These are phyloP conservation scores for Hyphantria cunea DNA, from an alignment of 1,140 invertebrate species.

Conservation along the genomic window DNA sequence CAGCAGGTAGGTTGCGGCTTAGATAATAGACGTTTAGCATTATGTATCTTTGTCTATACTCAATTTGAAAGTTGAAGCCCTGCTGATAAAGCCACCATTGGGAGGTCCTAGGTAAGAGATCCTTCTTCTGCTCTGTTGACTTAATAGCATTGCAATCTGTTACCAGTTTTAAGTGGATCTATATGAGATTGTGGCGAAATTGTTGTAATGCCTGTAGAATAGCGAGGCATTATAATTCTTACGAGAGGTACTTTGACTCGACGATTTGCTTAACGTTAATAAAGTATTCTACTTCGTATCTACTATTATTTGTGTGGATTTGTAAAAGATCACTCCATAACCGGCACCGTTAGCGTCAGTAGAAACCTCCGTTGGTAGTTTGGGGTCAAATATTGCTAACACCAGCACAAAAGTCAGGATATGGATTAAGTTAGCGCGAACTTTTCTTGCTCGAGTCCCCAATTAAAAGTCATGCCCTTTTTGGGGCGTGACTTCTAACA, in stretches of 20 bases:
- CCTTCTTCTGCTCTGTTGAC: slow-evolving; percentile 42
- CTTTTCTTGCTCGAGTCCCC: slow-evolving; percentile 39
- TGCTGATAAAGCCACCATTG: slow-evolving; percentile 60
- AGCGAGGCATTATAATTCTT: slow-evolving; percentile 27
- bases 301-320: slow-evolving; percentile 19
- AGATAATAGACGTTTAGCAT: slow-evolving; percentile 39
- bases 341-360: slow-evolving; percentile 55
- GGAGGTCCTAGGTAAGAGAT: slow-evolving; percentile 46
- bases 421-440: slow-evolving; percentile 45
- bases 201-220: slow-evolving; percentile 29
- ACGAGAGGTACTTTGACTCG: slow-evolving; percentile 10
- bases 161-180: slow-evolving; percentile 29
- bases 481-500: slow-evolving; percentile 41
- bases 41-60: slow-evolving; percentile 50
- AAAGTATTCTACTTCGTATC: slow-evolving; percentile 39
- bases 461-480: slow-evolving; percentile 14
- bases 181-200: slow-evolving; percentile 32
- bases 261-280: slow-evolving; percentile 20
- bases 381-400: no score
- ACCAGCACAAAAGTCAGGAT: no score
- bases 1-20: no score
- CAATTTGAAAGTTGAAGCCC: slow-evolving; percentile 54
- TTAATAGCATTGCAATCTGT: slow-evolving; percentile 36
- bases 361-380: no score
- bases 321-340: slow-evolving; percentile 48